Percentiles rank a stretch among this genome's conserved stretches.
Conservation (phyloP, 2,797 vertebrate species). For the Coilia nasus region DNA sequence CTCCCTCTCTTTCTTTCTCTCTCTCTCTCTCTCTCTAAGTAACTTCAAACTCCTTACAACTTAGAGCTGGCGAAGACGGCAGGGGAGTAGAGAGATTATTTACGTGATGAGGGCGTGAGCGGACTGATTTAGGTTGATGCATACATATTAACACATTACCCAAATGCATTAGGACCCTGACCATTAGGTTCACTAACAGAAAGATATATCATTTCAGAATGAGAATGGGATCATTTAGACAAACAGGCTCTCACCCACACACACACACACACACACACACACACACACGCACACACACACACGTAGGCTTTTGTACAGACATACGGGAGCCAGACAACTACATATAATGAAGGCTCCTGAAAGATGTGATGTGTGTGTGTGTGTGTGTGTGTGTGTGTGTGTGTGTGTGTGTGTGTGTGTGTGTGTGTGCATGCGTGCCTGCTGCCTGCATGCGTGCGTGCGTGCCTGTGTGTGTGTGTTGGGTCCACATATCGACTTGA, state of each 20-base stretch:
- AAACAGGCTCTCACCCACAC: background rate
- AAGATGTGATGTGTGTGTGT: background rate
- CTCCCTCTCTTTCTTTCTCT: slow-evolving; percentile 1
- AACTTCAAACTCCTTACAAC: slow-evolving; percentile 85
- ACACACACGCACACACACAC: background rate
- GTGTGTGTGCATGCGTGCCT: too few species aligned
- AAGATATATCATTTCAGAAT: too few species aligned
- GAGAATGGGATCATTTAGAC: too few species aligned
- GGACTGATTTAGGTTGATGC: background rate
- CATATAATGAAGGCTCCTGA: background rate
- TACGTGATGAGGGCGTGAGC: slow-evolving; percentile 74
- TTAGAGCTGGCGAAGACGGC: slow-evolving; percentile 82
- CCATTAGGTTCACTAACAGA: too few species aligned
- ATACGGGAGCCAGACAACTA: slow-evolving; percentile 4
- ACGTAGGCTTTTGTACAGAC: background rate
- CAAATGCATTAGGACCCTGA: too few species aligned
- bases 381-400: background rate
- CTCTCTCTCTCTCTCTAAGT: slow-evolving; percentile 77
- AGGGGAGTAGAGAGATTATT: slow-evolving; percentile 82
- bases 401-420: too few species aligned
- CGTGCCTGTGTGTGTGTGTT: background rate
- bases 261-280: background rate
- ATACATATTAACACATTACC: too few species aligned
- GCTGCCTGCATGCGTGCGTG: background rate
- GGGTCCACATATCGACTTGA: background rate